Conservation (phyloP, 2,113 vertebrate species). For the Hipposideros armiger region DNA sequence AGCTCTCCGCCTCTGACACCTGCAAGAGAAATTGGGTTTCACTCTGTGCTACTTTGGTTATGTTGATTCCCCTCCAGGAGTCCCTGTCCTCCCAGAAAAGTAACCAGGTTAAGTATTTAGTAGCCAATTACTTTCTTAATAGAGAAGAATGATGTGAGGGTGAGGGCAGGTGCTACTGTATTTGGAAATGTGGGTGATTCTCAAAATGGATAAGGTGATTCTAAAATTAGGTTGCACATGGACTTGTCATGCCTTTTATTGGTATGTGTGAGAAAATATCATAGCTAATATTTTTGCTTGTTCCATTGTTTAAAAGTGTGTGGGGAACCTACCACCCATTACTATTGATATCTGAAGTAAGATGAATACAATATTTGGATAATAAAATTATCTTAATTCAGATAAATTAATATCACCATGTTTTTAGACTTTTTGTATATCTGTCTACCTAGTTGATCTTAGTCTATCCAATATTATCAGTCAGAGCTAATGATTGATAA, state of each 20-base stretch:
- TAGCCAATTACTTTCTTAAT: slow-evolving; percentile 59
- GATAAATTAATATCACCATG: background rate
- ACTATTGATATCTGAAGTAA: background rate
- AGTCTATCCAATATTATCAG: background rate
- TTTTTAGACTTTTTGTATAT: background rate
- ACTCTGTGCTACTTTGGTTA: slow-evolving; percentile 43
- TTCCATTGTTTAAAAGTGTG: background rate
- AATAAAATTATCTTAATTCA: background rate
- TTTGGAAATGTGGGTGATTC: slow-evolving; percentile 48
- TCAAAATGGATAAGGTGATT: slow-evolving; percentile 57
- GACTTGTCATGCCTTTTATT: background rate
- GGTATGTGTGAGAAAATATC: background rate
- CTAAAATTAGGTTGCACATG: background rate
- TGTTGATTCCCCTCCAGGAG: slow-evolving; percentile 54
- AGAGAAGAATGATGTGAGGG: slow-evolving; percentile 34
- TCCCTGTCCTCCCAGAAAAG: slow-evolving; percentile 68
- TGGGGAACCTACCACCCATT: background rate
- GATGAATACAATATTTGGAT: background rate
- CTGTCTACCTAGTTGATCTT: background rate
- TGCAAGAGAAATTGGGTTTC: slow-evolving; percentile 79
- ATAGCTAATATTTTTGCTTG: background rate
- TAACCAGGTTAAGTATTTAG: slow-evolving; percentile 17
- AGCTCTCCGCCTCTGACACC: slow-evolving; percentile 80
- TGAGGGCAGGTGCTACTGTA: background rate
- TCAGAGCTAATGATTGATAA: background rate